Evolutionary conservation across 1,140 invertebrate genomes (phyloP).

Genomic region (Thrips palmi): DNA sequence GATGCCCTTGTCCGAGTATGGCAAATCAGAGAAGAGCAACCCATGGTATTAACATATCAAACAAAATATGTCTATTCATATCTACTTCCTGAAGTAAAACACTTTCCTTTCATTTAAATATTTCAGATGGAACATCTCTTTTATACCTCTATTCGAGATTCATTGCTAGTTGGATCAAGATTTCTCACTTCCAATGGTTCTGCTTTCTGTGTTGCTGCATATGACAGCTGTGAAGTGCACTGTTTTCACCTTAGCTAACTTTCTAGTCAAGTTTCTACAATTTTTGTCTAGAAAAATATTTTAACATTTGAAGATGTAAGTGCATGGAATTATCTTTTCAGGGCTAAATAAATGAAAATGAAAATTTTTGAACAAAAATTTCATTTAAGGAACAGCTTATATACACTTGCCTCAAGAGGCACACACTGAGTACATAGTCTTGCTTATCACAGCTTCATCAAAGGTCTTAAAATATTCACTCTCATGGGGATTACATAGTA

Average conservation of each 20-base stretch:
- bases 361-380: too few species aligned
- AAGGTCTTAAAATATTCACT: too few species aligned
- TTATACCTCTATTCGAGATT: constrained; percentile 16
- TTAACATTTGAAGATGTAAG: too few species aligned
- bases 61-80: background rate
- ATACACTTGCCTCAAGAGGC: too few species aligned
- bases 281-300: constrained; percentile 5
- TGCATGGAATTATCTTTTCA: too few species aligned
- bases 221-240: constrained; percentile 17
- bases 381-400: too few species aligned
- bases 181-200: constrained; percentile 18
- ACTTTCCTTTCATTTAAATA: background rate
- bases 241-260: too few species aligned
- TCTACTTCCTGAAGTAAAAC: background rate
- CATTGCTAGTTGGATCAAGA: constrained; percentile 18
- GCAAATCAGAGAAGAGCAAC: constrained; percentile 19
- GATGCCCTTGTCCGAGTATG: constrained; percentile 27
- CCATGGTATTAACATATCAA: constrained; percentile 8
- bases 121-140: constrained; percentile 15
- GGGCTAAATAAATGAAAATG: too few species aligned
- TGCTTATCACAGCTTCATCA: too few species aligned
- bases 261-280: too few species aligned
- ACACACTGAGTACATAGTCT: too few species aligned
- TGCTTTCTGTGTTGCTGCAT: constrained; percentile 19
- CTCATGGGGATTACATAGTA: too few species aligned